Evolutionary conservation across 2,113 vertebrate genomes (phyloP), one percentile per base, ranked within the genome.

Genomic region (Micromys minutus): DNA sequence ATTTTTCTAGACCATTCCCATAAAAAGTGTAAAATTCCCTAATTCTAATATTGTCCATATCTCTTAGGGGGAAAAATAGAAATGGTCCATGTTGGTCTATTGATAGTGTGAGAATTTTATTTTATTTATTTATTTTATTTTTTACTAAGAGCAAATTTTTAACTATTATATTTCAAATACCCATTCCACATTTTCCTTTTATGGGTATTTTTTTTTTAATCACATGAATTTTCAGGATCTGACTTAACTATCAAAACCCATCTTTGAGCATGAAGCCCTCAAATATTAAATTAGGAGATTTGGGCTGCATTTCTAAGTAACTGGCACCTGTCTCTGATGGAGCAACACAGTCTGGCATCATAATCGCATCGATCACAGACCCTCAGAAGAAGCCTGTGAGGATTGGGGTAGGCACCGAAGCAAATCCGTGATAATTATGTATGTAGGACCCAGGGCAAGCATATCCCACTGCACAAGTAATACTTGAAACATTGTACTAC

Each of bases 151-250:
- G 5, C 84, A 85, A 76, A 92, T n/a, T n/a, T n/a, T n/a, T n/a
- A n/a, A n/a, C n/a, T n/a, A n/a, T 52, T 29, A 9, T 72, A 67
- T 95, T 94, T 95, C 84, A 95, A 81, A 31, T 72, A 76, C 59
- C n/a, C 87, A 76, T 80, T 57, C 52, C 65, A 72, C 74, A 77
- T 93, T 76, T 91, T 94, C 57, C 67, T 89, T 94, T 88, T 29
- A 50, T 74, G 69, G 63, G 8, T 87, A 87, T 95, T 95, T 95
- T 96, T 72, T 10, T 4, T 34, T 3, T 12, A 88, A 79, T 89
- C 45, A 89, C 83, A 21, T 89, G 67, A 93, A 76, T 76, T 67
- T 91, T 76, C 76, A 91, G 45, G 93, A 91, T 93, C 87, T 87
- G 67, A 93, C 92, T 93, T 95, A 95, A n/a, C 65, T 42, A 42